Evolutionary conservation across 2,888 invertebrate species (phyloP).

Genomic region (Drosophila eohydei): DNA sequence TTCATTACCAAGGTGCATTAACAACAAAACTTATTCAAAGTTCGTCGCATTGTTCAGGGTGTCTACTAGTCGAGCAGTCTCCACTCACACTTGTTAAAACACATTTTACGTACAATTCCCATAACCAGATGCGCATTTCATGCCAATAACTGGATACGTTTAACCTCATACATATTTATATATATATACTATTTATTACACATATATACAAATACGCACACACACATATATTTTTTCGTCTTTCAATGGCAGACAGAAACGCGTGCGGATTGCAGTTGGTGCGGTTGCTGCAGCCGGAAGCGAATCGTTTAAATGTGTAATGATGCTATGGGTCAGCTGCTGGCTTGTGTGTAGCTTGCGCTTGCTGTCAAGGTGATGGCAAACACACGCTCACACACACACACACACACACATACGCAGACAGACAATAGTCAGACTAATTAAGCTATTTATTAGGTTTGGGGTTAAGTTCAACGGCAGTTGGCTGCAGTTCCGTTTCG

Average conservation of each 20-base stretch:
- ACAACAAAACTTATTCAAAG: neutral
- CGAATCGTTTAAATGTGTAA: constrained; percentile 67
- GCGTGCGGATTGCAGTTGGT: constrained; percentile 7
- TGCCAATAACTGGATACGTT: constrained; percentile 30
- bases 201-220: too few relatives aligned
- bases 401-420: constrained; percentile 14
- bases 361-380: constrained; percentile 26
- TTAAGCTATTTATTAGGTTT: constrained; percentile 80
- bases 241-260: constrained; percentile 6
- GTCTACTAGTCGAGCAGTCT: neutral
- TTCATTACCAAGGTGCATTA: too few relatives aligned
- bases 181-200: neutral
- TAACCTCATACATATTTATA: constrained; percentile 1
- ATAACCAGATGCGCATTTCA: constrained; percentile 30
- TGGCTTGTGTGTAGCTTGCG: constrained; percentile 5
- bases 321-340: constrained; percentile 56
- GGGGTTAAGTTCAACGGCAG: constrained; percentile 73
- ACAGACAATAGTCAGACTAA: constrained; percentile 61
- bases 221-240: neutral
- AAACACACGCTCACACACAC: constrained; percentile 13
- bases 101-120: constrained; percentile 11
- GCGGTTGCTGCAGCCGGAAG: constrained; percentile 23
- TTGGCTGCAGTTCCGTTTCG: constrained; percentile 60
- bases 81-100: constrained; percentile 3
- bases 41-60: neutral